Conservation (phyloP, 2,113 vertebrate genomes). For the Stictonetta naevosa region DNA sequence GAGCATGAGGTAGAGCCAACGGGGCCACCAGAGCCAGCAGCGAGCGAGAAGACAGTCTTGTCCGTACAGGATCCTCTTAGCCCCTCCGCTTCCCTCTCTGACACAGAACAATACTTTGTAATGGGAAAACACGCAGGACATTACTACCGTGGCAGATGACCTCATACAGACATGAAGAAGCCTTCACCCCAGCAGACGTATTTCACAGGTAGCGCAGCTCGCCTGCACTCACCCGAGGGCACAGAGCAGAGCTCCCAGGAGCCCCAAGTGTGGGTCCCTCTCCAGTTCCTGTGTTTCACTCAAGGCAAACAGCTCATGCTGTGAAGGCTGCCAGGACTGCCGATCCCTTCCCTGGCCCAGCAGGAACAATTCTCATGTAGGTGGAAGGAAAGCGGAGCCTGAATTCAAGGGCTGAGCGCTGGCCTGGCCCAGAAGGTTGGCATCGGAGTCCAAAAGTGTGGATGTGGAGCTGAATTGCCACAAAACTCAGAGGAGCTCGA, state of each 20-base stretch:
- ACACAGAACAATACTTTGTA: background rate
- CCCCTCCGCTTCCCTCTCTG: background rate
- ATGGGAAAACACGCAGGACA: background rate
- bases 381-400: background rate
- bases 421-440: background rate
- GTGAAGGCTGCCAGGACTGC: background rate
- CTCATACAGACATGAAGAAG: background rate
- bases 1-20: background rate
- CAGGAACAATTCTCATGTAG: rapidly evolving
- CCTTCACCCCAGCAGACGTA: background rate
- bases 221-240: background rate
- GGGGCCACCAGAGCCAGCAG: background rate
- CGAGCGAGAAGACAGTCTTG: background rate
- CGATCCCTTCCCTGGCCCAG: background rate
- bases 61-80: background rate
- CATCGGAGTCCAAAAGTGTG: background rate
- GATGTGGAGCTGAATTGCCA: background rate
- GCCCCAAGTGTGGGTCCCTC: background rate
- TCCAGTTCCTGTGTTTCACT: background rate
- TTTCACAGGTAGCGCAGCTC: background rate
- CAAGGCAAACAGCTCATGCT: background rate
- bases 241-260: background rate
- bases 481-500: background rate
- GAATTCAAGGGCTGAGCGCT: background rate
- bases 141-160: background rate